phyloP scores from a whole-genome alignment of 1,140 invertebrate species.

The Drosophila kanapiae region DNA sequence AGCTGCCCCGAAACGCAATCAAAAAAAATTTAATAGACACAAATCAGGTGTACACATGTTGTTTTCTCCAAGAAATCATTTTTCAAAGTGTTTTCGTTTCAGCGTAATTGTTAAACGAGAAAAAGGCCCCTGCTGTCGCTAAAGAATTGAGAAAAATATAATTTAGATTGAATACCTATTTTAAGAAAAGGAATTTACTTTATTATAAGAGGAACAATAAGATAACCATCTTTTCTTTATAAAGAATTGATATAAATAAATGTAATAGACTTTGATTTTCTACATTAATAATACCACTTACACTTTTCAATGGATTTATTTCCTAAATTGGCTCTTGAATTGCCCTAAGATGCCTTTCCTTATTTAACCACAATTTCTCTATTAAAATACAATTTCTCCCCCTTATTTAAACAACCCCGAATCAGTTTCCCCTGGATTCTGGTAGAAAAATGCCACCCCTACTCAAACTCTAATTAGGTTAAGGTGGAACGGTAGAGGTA shows the following conservation, averaged over 20 bases:
- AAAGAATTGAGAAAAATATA: not conserved
- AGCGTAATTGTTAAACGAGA: not conserved
- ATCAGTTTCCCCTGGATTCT: constrained; percentile 2
- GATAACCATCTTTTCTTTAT: not conserved
- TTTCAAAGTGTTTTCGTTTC: constrained; percentile 9
- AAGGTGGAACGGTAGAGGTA: constrained; percentile 32
- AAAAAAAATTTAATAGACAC: constrained; percentile 55
- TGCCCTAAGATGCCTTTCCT: not conserved
- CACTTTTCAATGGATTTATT: no score
- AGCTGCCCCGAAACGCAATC: constrained; percentile 1
- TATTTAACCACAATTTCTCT: constrained; percentile 25
- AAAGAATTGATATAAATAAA: not conserved
- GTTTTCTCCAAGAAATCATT: not conserved
- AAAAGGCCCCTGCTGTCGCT: not conserved
- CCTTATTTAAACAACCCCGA: constrained; percentile 24
- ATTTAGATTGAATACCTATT: not conserved
- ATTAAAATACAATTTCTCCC: constrained; percentile 20
- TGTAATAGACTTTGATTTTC: no score
- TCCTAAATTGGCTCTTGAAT: not conserved
- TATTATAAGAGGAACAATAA: not conserved
- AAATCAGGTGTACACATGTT: constrained; percentile 64
- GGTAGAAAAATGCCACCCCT: constrained; percentile 10
- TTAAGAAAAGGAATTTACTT: no score
- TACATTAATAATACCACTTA: no score
- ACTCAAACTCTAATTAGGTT: constrained; percentile 49